Evolutionary conservation across 2,113 vertebrate genomes (phyloP).

Genomic region (Indicator maculatus): DNA sequence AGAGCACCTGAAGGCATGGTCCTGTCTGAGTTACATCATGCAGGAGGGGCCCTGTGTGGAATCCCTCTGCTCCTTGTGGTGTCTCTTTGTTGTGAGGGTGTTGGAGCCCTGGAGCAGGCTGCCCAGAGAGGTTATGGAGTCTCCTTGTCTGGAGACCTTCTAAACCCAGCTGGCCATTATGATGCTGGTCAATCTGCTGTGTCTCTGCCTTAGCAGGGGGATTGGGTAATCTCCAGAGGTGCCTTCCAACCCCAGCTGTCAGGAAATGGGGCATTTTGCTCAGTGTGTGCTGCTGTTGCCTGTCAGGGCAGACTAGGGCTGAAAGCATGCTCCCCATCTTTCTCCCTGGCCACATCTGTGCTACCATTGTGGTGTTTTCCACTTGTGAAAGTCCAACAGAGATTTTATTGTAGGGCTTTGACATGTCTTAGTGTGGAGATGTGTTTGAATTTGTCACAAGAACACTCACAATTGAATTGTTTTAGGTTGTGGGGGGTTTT

Average conservation of each 20-base stretch:
- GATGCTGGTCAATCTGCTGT: not conserved
- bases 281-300: not conserved
- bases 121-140: not conserved
- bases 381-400: not conserved
- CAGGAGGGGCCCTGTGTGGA: not conserved
- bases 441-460: not conserved
- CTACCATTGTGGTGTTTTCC: rapidly evolving
- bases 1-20: rapidly evolving
- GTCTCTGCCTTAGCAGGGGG: too few relatives aligned
- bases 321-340: not conserved
- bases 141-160: not conserved
- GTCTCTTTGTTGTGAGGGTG: not conserved
- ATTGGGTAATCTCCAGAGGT: not conserved
- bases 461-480: rapidly evolving
- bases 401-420: not conserved
- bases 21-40: rapidly evolving
- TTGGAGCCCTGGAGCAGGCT: too few relatives aligned
- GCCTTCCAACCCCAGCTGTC: not conserved
- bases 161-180: not conserved
- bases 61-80: not conserved
- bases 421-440: rapidly evolving
- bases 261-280: too few relatives aligned
- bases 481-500: not conserved
- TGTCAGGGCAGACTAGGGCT: not conserved
- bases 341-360: rapidly evolving